Percentiles rank a stretch among this genome's conserved stretches.
Evolutionary conservation across 2,888 invertebrate genomes (phyloP).

Genomic region (Melanargia galathea): DNA sequence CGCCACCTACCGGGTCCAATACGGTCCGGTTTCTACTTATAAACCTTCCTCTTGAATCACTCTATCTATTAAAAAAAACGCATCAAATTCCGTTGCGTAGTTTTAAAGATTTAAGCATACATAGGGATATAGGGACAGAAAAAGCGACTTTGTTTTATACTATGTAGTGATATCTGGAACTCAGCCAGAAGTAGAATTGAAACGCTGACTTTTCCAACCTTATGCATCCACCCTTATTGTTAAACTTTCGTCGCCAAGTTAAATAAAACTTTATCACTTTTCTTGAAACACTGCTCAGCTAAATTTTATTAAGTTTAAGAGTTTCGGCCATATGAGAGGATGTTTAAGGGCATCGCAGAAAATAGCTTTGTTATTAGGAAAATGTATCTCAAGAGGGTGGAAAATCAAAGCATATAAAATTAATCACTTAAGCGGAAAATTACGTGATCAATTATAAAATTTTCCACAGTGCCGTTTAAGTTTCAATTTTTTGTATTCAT

Average conservation of each 20-base stretch:
- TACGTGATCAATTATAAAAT: not conserved
- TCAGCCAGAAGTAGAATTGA: constrained; percentile 5
- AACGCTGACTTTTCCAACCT: constrained; percentile 31
- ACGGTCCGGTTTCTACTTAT: too few relatives aligned
- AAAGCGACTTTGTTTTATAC: too few relatives aligned
- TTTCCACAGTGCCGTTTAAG: not conserved
- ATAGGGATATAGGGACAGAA: too few relatives aligned
- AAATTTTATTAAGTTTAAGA: not conserved
- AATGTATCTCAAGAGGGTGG: not conserved
- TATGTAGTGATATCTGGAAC: not conserved
- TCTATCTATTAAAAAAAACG: too few relatives aligned
- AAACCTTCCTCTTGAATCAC: too few relatives aligned
- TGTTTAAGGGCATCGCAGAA: not conserved
- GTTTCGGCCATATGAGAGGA: not conserved
- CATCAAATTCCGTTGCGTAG: too few relatives aligned
- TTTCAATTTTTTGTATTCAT: too few relatives aligned
- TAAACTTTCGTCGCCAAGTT: constrained; percentile 25
- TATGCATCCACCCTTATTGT: constrained; percentile 23
- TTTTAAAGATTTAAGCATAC: too few relatives aligned
- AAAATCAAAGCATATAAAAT: too few relatives aligned
- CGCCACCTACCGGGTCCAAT: too few relatives aligned
- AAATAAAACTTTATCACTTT: constrained; percentile 31
- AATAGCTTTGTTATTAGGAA: not conserved
- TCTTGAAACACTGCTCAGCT: constrained; percentile 12
- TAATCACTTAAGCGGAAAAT: too few relatives aligned